Evolutionary conservation across 2,888 invertebrate genomes (phyloP), one percentile per base, ranked within the genome.

Genomic region (Gortyna flavago): DNA sequence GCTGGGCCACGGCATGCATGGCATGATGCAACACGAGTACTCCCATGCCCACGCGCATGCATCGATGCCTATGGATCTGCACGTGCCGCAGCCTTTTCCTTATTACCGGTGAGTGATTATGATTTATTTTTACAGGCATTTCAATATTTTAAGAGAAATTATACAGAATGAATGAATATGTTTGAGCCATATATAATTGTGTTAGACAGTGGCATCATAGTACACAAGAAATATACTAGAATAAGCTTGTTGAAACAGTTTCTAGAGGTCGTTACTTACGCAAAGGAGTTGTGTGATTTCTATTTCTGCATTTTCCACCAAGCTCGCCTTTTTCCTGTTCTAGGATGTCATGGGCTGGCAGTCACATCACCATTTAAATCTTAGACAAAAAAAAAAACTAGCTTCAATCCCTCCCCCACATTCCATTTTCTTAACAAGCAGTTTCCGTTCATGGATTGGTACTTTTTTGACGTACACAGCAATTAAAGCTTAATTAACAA

Each of bases 31-130:
- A 94, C 97, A 97, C 89, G 97, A 97, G 83, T 97, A 97, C 93
- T 93, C 97, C 62, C 97, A 97, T 90, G 97, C 97, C 81, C 97
- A 97, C 93, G 97, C 97, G 88, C 97, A 97, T 88, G 96, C 95
- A 35, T 96, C 97, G 89, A 97, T 98, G 97, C 98, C 99, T 73
- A 99, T 99, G 98, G 99, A 99, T 95, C 97, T 99, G 90, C 99
- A 99, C 96, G 98, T 99, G 94, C 98, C 99, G 72, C 99, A 99
- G 94, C 98, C 98, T 90, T 99, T 99, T 95, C 98, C 98, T 80
- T 99, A 99, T 96, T 99, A 99, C 97, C 98, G 98, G 98, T 99
- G 93, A 97, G 97, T 96, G 21, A 29, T 25, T 67, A 54, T 68
- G 25, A 62, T 38, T 41, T 75, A n/a, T 57, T 38, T 18, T 8